Percentiles rank a stretch among this genome's conserved stretches.
These are phyloP conservation scores for Paralichthys olivaceus DNA, from an alignment of 2,113 vertebrate genomes.

Conservation along the genomic window DNA sequence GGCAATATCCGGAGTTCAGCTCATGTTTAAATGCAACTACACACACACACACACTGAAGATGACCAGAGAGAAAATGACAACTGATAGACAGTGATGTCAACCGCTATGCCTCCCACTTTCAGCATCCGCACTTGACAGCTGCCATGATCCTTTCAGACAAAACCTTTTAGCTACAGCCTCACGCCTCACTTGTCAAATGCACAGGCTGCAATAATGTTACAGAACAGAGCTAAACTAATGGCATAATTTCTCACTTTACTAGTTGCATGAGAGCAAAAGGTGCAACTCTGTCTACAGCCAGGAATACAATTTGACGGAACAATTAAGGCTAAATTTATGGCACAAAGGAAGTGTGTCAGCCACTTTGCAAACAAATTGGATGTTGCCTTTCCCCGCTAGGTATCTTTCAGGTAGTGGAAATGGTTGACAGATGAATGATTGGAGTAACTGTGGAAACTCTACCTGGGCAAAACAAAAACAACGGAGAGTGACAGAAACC, in stretches of 20 bases:
- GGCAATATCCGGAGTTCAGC: not conserved
- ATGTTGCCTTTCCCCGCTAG: no score
- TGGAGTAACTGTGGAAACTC: not conserved
- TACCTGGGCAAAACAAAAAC: not conserved
- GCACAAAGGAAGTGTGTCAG: no score
- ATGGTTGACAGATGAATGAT: not conserved
- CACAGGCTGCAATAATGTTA: no score
- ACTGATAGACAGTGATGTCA: slow-evolving; percentile 1
- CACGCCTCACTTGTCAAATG: not conserved
- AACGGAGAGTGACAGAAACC: not conserved
- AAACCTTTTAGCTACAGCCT: not conserved
- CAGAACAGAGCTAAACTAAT: not conserved
- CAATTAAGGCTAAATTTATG: not conserved
- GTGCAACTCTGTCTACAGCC: not conserved
- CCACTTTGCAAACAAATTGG: not conserved
- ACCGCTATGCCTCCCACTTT: slow-evolving; percentile 5
- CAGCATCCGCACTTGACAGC: slow-evolving; percentile 3
- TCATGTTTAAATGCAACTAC: not conserved
- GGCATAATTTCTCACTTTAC: not conserved
- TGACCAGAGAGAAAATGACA: slow-evolving; percentile 23
- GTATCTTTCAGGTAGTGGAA: not conserved
- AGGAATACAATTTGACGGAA: not conserved
- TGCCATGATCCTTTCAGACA: not conserved
- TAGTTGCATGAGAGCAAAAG: not conserved
- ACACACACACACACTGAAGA: slow-evolving; percentile 7